Percentiles rank a stretch among this genome's conserved stretches.
These are phyloP conservation scores for Holocentrus rufus DNA, from an alignment of 2,797 vertebrate genomes.

Conservation along the genomic window DNA sequence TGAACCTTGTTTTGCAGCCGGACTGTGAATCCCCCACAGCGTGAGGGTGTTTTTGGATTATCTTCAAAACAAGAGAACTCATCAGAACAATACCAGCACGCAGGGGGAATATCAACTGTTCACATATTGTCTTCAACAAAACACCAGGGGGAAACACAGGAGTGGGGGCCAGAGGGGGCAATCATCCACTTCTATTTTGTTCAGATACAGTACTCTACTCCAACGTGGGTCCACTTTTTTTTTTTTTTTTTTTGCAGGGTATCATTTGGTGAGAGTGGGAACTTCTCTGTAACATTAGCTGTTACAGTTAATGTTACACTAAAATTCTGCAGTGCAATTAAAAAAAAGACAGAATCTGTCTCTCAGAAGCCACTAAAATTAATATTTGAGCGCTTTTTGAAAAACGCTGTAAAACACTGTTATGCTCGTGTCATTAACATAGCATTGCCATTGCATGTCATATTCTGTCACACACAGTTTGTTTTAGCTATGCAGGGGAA, in stretches of 20 bases:
- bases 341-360: neutral
- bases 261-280: neutral
- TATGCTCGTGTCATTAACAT: too few relatives aligned
- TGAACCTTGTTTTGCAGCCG: constrained; percentile 54
- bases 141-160: constrained; percentile 19
- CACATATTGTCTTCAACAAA: constrained; percentile 46
- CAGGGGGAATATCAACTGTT: constrained; percentile 49
- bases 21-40: constrained; percentile 55
- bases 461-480: too few relatives aligned
- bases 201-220: neutral
- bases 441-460: too few relatives aligned
- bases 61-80: constrained; percentile 63
- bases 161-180: constrained; percentile 3
- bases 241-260: neutral
- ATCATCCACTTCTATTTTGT: constrained; percentile 31
- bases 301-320: too few relatives aligned
- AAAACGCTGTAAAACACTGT: too few relatives aligned
- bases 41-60: constrained; percentile 63
- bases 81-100: constrained; percentile 46
- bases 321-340: too few relatives aligned
- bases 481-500: too few relatives aligned
- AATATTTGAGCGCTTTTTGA: too few relatives aligned
- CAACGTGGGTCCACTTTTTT: neutral
- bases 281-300: neutral
- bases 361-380: too few relatives aligned